phyloP scores from a whole-genome alignment of 2,888 invertebrate species.

The Parnassius mnemosyne region DNA sequence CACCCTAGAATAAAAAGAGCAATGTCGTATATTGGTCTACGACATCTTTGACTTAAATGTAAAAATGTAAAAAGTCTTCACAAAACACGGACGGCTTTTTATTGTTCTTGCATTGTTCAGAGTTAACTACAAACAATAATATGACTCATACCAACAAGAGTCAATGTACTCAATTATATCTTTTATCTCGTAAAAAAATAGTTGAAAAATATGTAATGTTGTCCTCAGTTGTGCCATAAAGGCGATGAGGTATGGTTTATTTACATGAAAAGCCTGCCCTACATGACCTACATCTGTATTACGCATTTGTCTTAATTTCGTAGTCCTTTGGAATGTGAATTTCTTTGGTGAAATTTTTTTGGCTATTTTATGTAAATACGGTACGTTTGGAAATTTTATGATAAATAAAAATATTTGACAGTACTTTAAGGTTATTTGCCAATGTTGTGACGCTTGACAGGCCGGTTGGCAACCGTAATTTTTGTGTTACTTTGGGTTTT shows the following conservation, averaged over 20 bases:
- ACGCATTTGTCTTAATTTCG: constrained; percentile 19
- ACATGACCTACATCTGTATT: too few relatives aligned
- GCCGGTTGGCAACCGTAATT: too few relatives aligned
- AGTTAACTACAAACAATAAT: not conserved
- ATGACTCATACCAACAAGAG: not conserved
- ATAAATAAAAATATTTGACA: too few relatives aligned
- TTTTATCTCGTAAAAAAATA: constrained; percentile 4
- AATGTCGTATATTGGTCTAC: constrained; percentile 2
- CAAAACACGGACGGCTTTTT: not conserved
- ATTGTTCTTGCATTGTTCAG: not conserved
- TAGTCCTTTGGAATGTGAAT: not conserved
- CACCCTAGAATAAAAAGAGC: not conserved
- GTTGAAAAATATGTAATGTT: constrained; percentile 5
- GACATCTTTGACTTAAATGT: not conserved
- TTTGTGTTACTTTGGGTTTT: too few relatives aligned
- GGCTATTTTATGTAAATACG: not conserved
- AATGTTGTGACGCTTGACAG: too few relatives aligned
- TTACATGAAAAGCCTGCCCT: not conserved
- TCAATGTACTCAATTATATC: constrained; percentile 2
- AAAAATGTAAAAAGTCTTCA: not conserved
- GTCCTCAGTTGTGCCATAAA: constrained; percentile 15
- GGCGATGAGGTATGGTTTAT: constrained; percentile 18
- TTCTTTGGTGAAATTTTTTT: not conserved
- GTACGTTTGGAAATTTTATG: too few relatives aligned
- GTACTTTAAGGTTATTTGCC: too few relatives aligned